Conservation (phyloP, 2,888 invertebrate genomes). For the Metalampra italica region DNA sequence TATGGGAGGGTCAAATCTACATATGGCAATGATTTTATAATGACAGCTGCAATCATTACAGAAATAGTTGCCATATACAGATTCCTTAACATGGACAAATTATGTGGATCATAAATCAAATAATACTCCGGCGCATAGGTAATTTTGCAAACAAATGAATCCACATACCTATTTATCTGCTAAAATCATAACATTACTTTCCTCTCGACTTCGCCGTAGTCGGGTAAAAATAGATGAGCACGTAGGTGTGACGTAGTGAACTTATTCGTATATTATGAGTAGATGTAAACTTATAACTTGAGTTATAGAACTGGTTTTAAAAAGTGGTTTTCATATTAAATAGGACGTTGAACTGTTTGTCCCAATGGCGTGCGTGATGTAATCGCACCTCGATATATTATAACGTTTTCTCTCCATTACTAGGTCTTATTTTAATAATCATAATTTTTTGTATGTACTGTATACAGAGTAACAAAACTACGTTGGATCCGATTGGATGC, state of each 20-base stretch:
- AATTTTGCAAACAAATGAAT: not conserved
- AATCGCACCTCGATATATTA: conserved; percentile 51
- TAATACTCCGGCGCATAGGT: too few species aligned
- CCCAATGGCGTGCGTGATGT: conserved; percentile 52
- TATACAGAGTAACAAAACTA: too few species aligned
- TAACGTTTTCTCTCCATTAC: conserved; percentile 49
- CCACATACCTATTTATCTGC: too few species aligned
- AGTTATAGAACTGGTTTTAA: conserved; percentile 62
- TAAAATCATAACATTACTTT: too few species aligned
- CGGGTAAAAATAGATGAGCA: conserved; percentile 7
- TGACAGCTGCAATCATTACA: too few species aligned
- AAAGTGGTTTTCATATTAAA: conserved; percentile 66
- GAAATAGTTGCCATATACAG: too few species aligned
- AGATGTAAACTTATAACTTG: conserved; percentile 31
- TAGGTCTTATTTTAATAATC: conserved; percentile 22
- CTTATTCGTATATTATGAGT: not conserved
- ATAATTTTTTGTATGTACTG: not conserved
- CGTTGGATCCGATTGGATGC: too few species aligned
- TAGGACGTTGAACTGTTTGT: conserved; percentile 69
- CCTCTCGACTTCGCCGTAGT: too few species aligned
- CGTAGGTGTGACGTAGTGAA: conserved; percentile 17
- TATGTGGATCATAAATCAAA: too few species aligned
- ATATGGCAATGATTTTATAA: too few species aligned
- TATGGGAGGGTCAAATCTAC: too few species aligned
- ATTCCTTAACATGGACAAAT: too few species aligned